Conservation (phyloP, 2,797 vertebrate genomes). For the Pseudomugil gertrudae region DNA sequence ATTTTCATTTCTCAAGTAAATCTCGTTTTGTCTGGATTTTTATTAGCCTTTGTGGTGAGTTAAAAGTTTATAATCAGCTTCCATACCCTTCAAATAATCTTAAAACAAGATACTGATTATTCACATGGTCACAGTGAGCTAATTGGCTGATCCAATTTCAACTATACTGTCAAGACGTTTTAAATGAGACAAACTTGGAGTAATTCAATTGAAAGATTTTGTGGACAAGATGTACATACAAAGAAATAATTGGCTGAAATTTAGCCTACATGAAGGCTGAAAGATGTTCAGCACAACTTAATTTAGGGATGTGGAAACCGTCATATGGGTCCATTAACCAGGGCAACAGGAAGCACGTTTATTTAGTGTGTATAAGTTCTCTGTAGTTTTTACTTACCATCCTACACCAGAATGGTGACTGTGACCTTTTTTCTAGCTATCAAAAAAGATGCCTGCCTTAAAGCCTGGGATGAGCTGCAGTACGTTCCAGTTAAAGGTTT, state of each 20-base stretch:
- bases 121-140: constrained; percentile 26
- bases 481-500: constrained; percentile 19
- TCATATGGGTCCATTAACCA: neutral
- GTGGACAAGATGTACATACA: constrained; percentile 1
- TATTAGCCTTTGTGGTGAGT: neutral
- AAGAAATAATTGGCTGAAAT: neutral
- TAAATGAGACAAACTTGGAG: constrained; percentile 23
- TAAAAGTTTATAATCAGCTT: constrained; percentile 15
- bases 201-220: constrained; percentile 15
- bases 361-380: neutral
- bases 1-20: constrained; percentile 1
- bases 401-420: neutral
- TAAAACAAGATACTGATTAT: constrained; percentile 34
- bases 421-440: constrained; percentile 23
- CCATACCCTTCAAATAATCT: constrained; percentile 25
- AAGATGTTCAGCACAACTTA: neutral
- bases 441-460: constrained; percentile 17
- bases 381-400: neutral
- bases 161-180: neutral
- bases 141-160: constrained; percentile 41
- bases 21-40: neutral
- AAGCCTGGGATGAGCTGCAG: constrained; percentile 5
- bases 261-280: neutral
- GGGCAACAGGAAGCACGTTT: neutral
- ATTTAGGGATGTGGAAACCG: constrained; percentile 5